phyloP scores from a whole-genome alignment of 2,113 vertebrate species.

The Microcebus tavaratra region DNA sequence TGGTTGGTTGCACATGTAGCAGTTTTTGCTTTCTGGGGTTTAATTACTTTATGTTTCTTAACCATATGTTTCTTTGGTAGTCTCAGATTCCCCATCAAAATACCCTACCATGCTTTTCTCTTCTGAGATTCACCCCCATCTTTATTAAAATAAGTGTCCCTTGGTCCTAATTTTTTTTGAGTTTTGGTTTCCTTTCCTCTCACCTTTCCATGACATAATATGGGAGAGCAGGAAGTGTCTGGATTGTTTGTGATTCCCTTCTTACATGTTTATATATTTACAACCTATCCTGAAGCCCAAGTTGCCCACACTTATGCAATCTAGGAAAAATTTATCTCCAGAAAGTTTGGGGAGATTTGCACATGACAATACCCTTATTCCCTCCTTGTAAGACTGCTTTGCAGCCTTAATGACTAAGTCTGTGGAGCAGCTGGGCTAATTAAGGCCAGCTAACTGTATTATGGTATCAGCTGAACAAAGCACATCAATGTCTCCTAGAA shows the following conservation, averaged over 20 bases:
- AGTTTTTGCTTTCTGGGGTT: not conserved
- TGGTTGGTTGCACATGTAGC: not conserved
- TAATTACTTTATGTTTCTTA: not conserved
- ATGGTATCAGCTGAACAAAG: not conserved
- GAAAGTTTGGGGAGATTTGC: not conserved
- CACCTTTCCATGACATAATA: not conserved
- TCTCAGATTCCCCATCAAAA: not conserved
- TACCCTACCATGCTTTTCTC: not conserved
- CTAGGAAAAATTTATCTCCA: not conserved
- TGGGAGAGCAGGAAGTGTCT: not conserved
- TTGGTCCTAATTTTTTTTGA: not conserved
- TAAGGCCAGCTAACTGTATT: not conserved
- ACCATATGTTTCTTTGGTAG: not conserved
- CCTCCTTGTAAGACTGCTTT: not conserved
- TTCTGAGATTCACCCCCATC: not conserved
- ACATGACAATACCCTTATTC: not conserved
- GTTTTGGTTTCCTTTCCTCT: not conserved
- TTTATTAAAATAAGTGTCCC: not conserved
- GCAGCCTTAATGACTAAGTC: not conserved
- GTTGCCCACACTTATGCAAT: not conserved
- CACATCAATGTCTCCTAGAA: conserved; percentile 14
- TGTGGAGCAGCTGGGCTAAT: not conserved
- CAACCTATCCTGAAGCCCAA: not conserved
- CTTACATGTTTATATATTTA: not conserved
- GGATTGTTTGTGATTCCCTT: not conserved